Base-by-base conservation (phyloP, 2,888 invertebrate species). In the Mesorhabditis belari region DNA sequence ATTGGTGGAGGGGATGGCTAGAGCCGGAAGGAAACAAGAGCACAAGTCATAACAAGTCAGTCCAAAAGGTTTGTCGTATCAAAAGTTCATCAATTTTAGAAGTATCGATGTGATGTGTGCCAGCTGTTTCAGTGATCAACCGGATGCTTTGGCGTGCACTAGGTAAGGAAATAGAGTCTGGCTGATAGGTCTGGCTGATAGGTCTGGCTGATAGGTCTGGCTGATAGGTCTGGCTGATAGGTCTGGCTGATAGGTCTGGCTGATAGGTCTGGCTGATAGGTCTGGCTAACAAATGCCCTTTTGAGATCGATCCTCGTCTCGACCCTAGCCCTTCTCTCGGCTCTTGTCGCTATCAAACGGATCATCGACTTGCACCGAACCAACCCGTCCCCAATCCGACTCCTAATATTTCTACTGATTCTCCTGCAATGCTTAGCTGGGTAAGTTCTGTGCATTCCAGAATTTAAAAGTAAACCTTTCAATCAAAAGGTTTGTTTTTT, bases 381-480 rank as follows among this genome's bases (percentile, higher is more conserved):
- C 9, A 66, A 67, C 25, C 67, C 67, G 19, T 67, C 66, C 1
- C 67, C 64, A 21, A 57, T 71, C 28, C 63, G 63, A 54, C 66
- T 74, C 4, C 63, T 70, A 9, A 65, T 71, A 49, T 74, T 71
- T 57, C 71, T 69, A 58, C 57, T 69, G 26, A 60, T 74, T 6
- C 63, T 65, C 3, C 63, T 74, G 26, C 73, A 74, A 26, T 70
- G 67, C 58, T 64, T 70, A 27, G 70, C 67, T 17, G 71, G 71
- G 73, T 73, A 27, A 60, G 65, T 57, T 4, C 21, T 1, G 17
- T 17, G 17, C 35, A 9, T 35, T 35, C n/a, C n/a, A n/a, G n/a
- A n/a, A 35, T 35, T 35, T 35, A 35, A 35, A 35, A 35, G 17
- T 12, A 35, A 35, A 35, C 17, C 17, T 35, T 17, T 35, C 6